Evolutionary conservation across 2,888 invertebrate species (phyloP).

Genomic region (Andrena flavipes): DNA sequence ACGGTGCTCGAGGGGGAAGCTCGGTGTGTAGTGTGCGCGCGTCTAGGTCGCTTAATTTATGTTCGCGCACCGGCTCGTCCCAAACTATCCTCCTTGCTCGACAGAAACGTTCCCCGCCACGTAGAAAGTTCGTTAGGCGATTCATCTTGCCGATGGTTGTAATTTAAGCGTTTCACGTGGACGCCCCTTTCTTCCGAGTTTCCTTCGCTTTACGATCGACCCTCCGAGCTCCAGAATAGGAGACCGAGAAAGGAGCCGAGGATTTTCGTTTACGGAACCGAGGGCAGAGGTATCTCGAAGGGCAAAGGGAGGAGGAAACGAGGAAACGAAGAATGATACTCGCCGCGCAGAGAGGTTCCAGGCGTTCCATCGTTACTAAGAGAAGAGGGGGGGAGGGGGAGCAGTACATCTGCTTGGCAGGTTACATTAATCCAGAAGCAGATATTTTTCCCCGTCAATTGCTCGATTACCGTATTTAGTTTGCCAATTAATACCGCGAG

Average conservation of each 20-base stretch:
- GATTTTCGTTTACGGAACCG: background rate
- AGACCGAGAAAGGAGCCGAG: background rate
- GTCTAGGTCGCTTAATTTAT: constrained; percentile 66
- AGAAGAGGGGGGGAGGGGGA: background rate
- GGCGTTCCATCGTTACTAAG: background rate
- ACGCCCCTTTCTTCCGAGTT: constrained; percentile 47
- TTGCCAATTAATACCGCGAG: constrained; percentile 73
- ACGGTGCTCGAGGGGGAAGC: constrained; percentile 31
- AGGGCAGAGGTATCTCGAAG: background rate
- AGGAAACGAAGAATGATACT: background rate
- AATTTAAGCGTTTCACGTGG: constrained; percentile 46
- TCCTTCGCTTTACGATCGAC: constrained; percentile 8
- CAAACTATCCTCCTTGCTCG: constrained; percentile 43
- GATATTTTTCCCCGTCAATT: constrained; percentile 31
- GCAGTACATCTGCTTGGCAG: constrained; percentile 16
- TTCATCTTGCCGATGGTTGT: constrained; percentile 60
- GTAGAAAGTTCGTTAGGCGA: constrained; percentile 62
- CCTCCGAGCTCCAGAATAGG: constrained; percentile 10
- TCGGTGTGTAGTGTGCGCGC: constrained; percentile 29
- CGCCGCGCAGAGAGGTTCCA: background rate
- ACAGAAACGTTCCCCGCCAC: background rate
- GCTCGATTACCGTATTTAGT: constrained; percentile 69
- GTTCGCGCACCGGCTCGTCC: constrained; percentile 51
- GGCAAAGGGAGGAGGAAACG: background rate
- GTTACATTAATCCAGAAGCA: constrained; percentile 39